Percentiles rank a stretch among this genome's conserved stretches.
phyloP scores from a whole-genome alignment of 2,888 invertebrate species.

The Serripes groenlandicus region DNA sequence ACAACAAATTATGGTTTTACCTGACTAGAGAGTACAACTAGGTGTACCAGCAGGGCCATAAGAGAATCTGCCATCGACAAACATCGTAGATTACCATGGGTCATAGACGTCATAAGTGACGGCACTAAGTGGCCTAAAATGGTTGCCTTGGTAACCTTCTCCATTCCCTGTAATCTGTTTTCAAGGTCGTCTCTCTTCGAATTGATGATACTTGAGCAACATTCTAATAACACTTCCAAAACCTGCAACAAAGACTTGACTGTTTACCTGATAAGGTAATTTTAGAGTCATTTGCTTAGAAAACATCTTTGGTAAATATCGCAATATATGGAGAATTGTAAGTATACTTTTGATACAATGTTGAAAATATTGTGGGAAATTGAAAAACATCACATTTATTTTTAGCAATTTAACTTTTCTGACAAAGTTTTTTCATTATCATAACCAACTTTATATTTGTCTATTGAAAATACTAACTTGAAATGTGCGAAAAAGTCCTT shows the following conservation, averaged over 20 bases:
- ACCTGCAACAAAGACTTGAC: conserved; percentile 71
- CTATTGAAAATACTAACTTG: too few relatives aligned
- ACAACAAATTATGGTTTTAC: conserved; percentile 64
- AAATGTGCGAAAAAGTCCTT: too few relatives aligned
- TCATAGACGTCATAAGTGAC: conserved; percentile 82
- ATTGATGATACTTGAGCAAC: conserved; percentile 79
- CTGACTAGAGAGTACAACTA: conserved; percentile 85
- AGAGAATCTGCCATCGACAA: conserved; percentile 81
- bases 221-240: conserved; percentile 82
- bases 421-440: too few relatives aligned
- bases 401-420: too few relatives aligned
- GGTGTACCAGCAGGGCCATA: conserved; percentile 83
- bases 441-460: too few relatives aligned
- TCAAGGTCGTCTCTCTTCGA: conserved; percentile 78
- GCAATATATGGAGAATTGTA: too few relatives aligned
- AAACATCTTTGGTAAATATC: too few relatives aligned
- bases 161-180: conserved; percentile 81
- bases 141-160: conserved; percentile 84
- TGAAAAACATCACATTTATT: too few relatives aligned
- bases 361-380: too few relatives aligned
- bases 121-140: conserved; percentile 85
- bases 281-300: too few relatives aligned
- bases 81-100: conserved; percentile 82
- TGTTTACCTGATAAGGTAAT: too few relatives aligned
- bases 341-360: too few relatives aligned